Evolutionary conservation across 2,888 invertebrate species (phyloP).

Genomic region (Rhimphoctona megacephalus): DNA sequence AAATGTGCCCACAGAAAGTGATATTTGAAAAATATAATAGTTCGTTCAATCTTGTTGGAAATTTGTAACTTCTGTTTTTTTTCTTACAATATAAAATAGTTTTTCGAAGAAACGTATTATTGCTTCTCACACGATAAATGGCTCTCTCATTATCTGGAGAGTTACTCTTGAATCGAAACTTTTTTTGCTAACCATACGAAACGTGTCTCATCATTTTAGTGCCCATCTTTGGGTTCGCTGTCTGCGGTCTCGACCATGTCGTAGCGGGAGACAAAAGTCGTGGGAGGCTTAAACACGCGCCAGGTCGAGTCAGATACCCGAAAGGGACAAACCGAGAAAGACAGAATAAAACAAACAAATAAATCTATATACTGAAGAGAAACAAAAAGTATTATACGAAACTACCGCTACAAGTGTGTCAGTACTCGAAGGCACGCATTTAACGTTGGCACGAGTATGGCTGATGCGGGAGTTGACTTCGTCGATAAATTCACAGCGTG

Average conservation of each 20-base stretch:
- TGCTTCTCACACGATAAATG: neutral
- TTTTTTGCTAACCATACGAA: neutral
- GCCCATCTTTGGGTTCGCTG: constrained; percentile 32
- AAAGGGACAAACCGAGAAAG: constrained; percentile 42
- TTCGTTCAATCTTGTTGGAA: neutral
- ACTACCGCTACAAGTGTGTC: constrained; percentile 38
- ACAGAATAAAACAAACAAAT: constrained; percentile 20
- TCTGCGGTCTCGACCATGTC: constrained; percentile 47
- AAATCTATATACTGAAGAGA: constrained; percentile 16
- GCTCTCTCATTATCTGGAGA: constrained; percentile 8
- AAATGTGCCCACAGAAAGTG: neutral
- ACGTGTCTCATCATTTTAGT: constrained; percentile 54
- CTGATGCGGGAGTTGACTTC: constrained; percentile 54
- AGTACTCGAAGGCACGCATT: constrained; percentile 40
- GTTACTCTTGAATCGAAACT: constrained; percentile 12
- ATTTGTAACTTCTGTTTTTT: constrained; percentile 6
- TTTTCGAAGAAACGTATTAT: neutral
- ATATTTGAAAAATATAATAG: neutral
- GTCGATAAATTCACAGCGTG: constrained; percentile 79
- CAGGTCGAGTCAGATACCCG: constrained; percentile 39
- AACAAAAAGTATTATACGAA: constrained; percentile 35
- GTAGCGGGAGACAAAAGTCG: constrained; percentile 68
- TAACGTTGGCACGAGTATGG: constrained; percentile 52
- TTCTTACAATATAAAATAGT: neutral
- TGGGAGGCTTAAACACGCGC: constrained; percentile 64